Base-by-base conservation (phyloP, 2,888 invertebrate genomes). In the Ecliptopera silaceata region DNA sequence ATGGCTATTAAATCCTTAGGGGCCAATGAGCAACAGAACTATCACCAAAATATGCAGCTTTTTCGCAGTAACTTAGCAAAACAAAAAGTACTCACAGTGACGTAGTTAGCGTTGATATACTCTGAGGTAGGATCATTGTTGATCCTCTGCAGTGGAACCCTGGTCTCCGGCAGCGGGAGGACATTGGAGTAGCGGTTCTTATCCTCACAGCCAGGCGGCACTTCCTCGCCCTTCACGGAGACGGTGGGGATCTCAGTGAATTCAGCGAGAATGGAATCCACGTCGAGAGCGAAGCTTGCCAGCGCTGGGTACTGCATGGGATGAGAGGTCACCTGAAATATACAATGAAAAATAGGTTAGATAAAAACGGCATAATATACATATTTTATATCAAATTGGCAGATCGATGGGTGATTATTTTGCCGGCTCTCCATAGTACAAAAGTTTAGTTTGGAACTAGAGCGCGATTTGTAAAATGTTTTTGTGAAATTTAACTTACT, bases 101-200 rank as follows among this genome's bases (percentile, higher is more conserved):
- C 95, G 87, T 94, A 98, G 86, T 97, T 98, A 62, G 98, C 98
- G 78, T 98, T 98, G 69, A 98, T 98, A 79, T 98, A 98, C 84
- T 97, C 97, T 47, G 96, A 95, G 61, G 95, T 94, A 0, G 95
- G 94, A 72, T 96, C 95, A 59, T 94, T 95, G 54, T 95, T 95
- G 56, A 94, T 91, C 61, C 93, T 92, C 68, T 92, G 93, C 32
- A 98, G 89, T 29, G 94, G 93, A 1, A 98, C 98, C 74, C 98
- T 93, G 26, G 97, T 97, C 84, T 97, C 97, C 26, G 97, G 97
- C 68, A 97, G 93, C 50, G 98, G 98, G 68, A 98, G 95, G n/a
- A 98, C 97, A 84, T 98, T 98, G 56, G 98, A 97, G 88, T 97
- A 98, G 46, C 93, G 88, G 88, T 98, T 98, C 85, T 97, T 98